Evolutionary conservation across 2,888 invertebrate genomes (phyloP).

Genomic region (Stenichneumon culpator): DNA sequence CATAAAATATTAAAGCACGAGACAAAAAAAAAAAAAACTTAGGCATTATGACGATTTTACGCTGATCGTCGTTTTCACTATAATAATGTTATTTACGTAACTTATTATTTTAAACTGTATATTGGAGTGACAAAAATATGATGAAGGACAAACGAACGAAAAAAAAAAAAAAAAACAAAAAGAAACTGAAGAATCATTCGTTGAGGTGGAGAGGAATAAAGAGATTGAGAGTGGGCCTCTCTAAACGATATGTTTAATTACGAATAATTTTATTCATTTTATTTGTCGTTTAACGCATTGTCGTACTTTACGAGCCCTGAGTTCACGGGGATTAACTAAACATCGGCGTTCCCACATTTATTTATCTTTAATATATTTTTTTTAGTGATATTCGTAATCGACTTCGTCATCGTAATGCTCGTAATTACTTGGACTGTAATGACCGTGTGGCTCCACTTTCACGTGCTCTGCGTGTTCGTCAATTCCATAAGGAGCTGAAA

Average conservation of each 20-base stretch:
- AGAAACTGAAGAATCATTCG: constrained; percentile 4
- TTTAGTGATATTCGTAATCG: constrained; percentile 72
- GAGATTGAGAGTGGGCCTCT: constrained; percentile 56
- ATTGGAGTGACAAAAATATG: constrained; percentile 44
- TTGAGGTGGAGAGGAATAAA: constrained; percentile 45
- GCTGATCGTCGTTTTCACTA: constrained; percentile 77
- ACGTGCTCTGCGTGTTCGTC: constrained; percentile 65
- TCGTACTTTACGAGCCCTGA: constrained; percentile 40
- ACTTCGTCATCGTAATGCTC: constrained; percentile 70
- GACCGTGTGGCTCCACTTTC: constrained; percentile 50
- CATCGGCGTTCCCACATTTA: background rate
- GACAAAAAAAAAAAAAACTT: constrained; percentile 72
- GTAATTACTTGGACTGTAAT: constrained; percentile 52
- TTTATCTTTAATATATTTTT: constrained; percentile 28
- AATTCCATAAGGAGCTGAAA: constrained; percentile 70
- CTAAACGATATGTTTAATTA: constrained; percentile 42
- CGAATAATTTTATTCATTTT: constrained; percentile 47
- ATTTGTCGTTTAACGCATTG: background rate
- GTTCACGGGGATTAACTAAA: constrained; percentile 14
- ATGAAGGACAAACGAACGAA: constrained; percentile 14
- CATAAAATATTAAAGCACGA: constrained; percentile 68
- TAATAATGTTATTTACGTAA: constrained; percentile 78
- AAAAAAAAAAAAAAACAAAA: constrained; percentile 31
- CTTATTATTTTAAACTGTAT: constrained; percentile 74
- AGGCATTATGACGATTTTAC: constrained; percentile 73